Conservation (phyloP, 1,140 invertebrate species). For the Lethrus apterus region DNA sequence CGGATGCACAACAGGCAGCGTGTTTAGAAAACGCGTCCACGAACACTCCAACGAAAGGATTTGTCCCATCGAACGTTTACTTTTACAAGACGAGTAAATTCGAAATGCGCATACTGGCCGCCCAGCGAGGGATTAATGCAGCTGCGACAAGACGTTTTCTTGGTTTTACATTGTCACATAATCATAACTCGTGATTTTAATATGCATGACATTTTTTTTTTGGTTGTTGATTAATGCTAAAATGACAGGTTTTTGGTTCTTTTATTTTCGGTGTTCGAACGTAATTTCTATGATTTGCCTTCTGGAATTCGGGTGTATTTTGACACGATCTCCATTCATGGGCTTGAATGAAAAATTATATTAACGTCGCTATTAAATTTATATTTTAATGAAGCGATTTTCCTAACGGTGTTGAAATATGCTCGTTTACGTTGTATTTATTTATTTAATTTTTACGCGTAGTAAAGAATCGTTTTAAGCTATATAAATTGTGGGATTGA, state of each 20-base stretch:
- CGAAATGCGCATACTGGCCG: conserved; percentile 15
- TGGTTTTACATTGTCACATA: conserved; percentile 35
- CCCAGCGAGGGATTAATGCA: conserved; percentile 33
- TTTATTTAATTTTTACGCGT: not conserved
- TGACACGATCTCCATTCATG: not conserved
- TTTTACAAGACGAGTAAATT: conserved; percentile 8
- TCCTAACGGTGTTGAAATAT: not conserved
- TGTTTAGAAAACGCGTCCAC: conserved; percentile 16
- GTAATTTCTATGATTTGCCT: not conserved
- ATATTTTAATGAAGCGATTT: not conserved
- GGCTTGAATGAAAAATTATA: not conserved
- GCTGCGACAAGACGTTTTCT: conserved; percentile 29
- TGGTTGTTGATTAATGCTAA: conserved; percentile 17
- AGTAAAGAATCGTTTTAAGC: not conserved
- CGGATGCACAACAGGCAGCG: conserved; percentile 21
- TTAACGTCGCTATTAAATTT: conserved; percentile 2
- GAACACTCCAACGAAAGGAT: not conserved
- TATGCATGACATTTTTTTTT: conserved; percentile 27
- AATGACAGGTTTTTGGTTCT: conserved; percentile 16
- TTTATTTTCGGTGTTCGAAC: not conserved
- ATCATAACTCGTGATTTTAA: conserved; percentile 36
- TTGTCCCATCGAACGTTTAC: not conserved
- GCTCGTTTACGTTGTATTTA: conserved; percentile 1
- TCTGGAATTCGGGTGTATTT: not conserved
- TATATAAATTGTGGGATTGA: no score